Conservation (phyloP, 2,888 invertebrate species). For the Drosophila kambysellisi region DNA sequence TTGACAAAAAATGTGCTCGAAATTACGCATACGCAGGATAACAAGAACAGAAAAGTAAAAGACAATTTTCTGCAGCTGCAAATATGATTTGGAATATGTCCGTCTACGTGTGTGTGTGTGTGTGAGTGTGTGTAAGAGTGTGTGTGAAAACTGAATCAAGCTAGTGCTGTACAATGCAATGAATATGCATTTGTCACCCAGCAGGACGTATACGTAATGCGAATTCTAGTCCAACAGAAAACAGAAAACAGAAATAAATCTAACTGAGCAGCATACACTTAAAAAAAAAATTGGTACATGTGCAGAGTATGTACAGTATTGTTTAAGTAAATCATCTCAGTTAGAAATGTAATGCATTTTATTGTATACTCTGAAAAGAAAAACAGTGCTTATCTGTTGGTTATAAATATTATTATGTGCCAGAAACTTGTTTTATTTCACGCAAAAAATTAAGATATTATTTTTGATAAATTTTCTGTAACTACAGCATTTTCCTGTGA, state of each 20-base stretch:
- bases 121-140: background rate
- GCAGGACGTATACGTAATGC: slow-evolving; percentile 39
- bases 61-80: slow-evolving; percentile 30
- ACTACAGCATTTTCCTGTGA: background rate
- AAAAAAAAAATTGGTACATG: background rate
- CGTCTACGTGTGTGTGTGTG: background rate
- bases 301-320: background rate
- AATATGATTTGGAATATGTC: slow-evolving; percentile 16
- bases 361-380: background rate
- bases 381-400: background rate
- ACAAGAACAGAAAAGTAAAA: background rate
- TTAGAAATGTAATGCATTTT: background rate
- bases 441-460: background rate
- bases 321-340: background rate
- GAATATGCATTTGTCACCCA: slow-evolving; percentile 35
- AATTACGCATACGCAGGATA: slow-evolving; percentile 50
- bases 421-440: background rate
- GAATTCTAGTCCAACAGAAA: background rate
- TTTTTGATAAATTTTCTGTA: background rate
- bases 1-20: slow-evolving; percentile 40
- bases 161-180: slow-evolving; percentile 10
- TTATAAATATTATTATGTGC: background rate
- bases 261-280: background rate
- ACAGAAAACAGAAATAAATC: slow-evolving; percentile 10
- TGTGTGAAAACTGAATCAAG: slow-evolving; percentile 12